Evolutionary conservation across 2,113 vertebrate species (phyloP), one percentile per base, ranked within the genome.

Genomic region (Gadus macrocephalus): DNA sequence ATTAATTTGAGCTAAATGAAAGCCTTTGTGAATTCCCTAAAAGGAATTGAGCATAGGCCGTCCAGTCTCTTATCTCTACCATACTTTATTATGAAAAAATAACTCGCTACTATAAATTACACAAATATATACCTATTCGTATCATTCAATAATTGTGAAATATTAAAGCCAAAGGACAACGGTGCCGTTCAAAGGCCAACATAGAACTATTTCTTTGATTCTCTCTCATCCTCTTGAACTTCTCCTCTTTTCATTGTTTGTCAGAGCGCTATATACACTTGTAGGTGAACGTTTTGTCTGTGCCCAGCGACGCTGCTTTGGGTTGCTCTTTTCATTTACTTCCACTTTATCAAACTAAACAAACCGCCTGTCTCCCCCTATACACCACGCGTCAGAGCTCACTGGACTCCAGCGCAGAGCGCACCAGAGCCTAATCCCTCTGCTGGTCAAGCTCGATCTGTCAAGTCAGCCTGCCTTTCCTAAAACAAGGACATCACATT

Each of bases 341-440:
- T 90, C 88, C 85, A 88, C 85, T 87, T 88, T 81, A 88, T 89
- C 87, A 90, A 80, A 27, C 81, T 78, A 76, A 74, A 69, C 80
- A 79, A 79, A 78, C 78, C 74, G 66, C 27, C 66, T 78, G 85
- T 83, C 84, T 87, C 72, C 71, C 75, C 77, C 85, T 85, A 82
- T 68, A 86, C 79, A 84, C 75, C 77, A 70, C 70, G 74, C 58
- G 70, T 81, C 82, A 76, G 12, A 75, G 68, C 80, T 77, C 77
- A 76, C 70, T 66, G 74, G 76, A 69, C 72, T 78, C 77, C 80
- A 66, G 63, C 35, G 69, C 71, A 62, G 64, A 90, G 85, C 70
- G 79, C 82, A 91, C 84, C 85, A 83, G 1, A 19, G 65, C 60
- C 75, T 91, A 90, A 91, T 90, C 89, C 87, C 80, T 59, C 71